A percentile compares a stretch with the other conserved stretches of the same genome.
phyloP scores from a whole-genome alignment of 1,140 invertebrate species.

The Pseudomyrmex flavicornis region DNA sequence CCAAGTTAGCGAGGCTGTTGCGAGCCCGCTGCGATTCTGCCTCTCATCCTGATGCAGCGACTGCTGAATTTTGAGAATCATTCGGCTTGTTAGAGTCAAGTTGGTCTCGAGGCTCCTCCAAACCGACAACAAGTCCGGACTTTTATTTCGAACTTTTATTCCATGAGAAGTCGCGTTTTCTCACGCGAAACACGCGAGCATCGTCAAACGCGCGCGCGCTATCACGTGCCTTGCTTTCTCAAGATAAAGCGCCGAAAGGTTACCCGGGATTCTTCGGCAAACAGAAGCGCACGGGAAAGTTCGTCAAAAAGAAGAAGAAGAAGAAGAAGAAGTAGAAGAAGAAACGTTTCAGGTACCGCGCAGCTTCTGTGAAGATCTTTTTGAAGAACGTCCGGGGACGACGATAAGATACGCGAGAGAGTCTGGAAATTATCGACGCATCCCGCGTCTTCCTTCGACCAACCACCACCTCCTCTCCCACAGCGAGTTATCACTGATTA shows the following conservation, averaged over 20 bases:
- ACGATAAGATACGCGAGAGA: constrained; percentile 61
- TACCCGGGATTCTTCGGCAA: constrained; percentile 32
- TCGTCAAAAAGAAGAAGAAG: neutral
- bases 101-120: constrained; percentile 33
- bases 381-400: neutral
- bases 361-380: constrained; percentile 3
- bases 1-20: constrained; percentile 29
- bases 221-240: constrained; percentile 40
- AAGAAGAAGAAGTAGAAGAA: neutral
- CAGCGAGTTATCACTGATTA: constrained; percentile 63
- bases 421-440: constrained; percentile 62
- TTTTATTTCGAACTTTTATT: constrained; percentile 59
- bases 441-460: neutral
- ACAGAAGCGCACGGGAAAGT: constrained; percentile 16
- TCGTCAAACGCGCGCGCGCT: neutral
- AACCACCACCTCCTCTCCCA: neutral
- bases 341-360: constrained; percentile 17
- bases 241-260: constrained; percentile 43
- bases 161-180: constrained; percentile 50
- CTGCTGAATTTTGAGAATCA: constrained; percentile 53
- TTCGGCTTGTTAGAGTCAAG: constrained; percentile 51
- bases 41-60: constrained; percentile 22
- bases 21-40: neutral
- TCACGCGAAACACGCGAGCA: constrained; percentile 54
- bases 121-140: constrained; percentile 25